Evolutionary conservation across 2,797 vertebrate species (phyloP), one percentile per base, ranked within the genome.

Genomic region (Cynopterus sphinx): DNA sequence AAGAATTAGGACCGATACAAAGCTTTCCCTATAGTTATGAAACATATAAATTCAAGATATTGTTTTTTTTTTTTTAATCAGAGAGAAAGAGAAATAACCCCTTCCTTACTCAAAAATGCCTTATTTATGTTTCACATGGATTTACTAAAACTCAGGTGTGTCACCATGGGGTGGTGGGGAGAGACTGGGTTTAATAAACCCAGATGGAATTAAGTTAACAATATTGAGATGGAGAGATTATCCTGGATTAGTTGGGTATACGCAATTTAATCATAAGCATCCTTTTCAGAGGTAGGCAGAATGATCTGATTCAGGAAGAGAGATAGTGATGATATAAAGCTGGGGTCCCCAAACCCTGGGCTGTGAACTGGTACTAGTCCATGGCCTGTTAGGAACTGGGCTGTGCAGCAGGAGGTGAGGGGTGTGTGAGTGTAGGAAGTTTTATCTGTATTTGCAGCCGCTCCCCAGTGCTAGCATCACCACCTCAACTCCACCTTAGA

Each of bases 271-370:
- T 57, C 22, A 26, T 33, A 61, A 51, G 21, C 9, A 13, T n/a
- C 1, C 6, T 1, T 19, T 7, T 39, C 39, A 59, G 49, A 70
- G 19, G 2, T 4, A 39, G 12, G 6, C 4, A 13, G 12, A 0
- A 49, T 43, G 19, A 36, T 43, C 12, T 78, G 28, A n/a, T 33
- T 84, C 11, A 61, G 28, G 81, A 43, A 67, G 4, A 9, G 17
- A 28, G 59, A 31, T 5, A 85, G 8, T 39, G 73, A 13, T 17
- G 17, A 26, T 71, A 4, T 46, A 22, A 95, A 9, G 41, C 49
- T 16, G 15, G 49, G 13, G 49, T 49, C 15, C 49, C 49, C 15
- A 49, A 49, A 49, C 49, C 49, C 49, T 49, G 49, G 49, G 4
- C 49, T 49, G 46, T 49, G 46, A 13, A 15, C 46, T 49, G 46